These are phyloP conservation scores for Urophycis tenuis DNA, from an alignment of 2,797 vertebrate genomes.

Conservation along the genomic window DNA sequence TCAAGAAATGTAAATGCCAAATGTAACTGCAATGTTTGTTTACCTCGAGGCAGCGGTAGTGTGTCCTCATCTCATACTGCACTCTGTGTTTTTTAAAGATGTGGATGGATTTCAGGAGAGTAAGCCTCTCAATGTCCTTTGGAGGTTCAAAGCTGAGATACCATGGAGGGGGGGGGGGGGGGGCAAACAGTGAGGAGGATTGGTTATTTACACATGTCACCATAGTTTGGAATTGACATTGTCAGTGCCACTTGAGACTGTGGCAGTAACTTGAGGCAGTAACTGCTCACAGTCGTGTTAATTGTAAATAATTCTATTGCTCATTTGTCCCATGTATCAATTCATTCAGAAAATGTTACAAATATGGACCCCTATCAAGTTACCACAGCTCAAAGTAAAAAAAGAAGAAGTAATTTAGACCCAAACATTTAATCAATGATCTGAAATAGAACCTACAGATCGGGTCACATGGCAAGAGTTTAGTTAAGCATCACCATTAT, in stretches of 20 bases:
- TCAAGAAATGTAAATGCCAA: background rate
- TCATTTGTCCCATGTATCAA: background rate
- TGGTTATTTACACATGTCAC: background rate
- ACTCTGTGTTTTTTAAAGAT: conserved; percentile 97
- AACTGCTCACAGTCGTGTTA: background rate
- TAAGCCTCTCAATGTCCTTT: conserved; percentile 79
- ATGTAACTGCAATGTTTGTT: conserved; percentile 13
- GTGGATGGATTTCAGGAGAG: conserved; percentile 90
- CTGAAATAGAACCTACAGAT: background rate
- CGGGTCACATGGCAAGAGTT: background rate
- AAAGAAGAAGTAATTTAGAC: too few species aligned
- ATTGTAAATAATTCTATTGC: background rate
- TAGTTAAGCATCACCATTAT: background rate
- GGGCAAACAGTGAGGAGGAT: background rate
- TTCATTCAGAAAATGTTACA: background rate
- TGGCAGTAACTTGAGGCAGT: background rate
- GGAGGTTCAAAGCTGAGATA: conserved; percentile 74
- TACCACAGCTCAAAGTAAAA: background rate
- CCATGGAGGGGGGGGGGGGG: background rate
- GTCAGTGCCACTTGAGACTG: background rate
- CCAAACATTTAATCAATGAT: background rate
- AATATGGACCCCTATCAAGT: background rate
- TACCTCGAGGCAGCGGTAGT: conserved; percentile 84
- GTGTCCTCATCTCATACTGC: conserved; percentile 97
- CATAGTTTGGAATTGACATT: background rate